Percentiles rank a stretch among this genome's conserved stretches.
These are phyloP conservation scores for Ectemnius cavifrons DNA, from an alignment of 2,888 invertebrate species.

Conservation along the genomic window DNA sequence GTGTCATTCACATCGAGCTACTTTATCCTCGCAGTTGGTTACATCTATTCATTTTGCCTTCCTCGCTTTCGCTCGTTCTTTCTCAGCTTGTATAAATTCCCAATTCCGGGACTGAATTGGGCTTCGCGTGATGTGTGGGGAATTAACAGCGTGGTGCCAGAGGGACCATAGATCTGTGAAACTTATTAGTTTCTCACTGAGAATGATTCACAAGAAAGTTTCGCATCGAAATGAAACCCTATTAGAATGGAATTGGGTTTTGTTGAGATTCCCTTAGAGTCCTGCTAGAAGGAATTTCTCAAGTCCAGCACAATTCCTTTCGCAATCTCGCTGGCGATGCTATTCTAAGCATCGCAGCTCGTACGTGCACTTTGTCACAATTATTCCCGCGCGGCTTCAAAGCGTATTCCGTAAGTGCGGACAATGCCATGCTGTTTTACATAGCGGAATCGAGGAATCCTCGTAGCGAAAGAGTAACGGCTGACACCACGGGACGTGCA, in stretches of 20 bases:
- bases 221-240: neutral
- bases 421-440: constrained; percentile 36
- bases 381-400: constrained; percentile 29
- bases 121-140: too few species aligned
- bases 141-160: too few species aligned
- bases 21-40: constrained; percentile 5
- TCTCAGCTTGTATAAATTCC: neutral
- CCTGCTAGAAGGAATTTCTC: neutral
- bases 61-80: neutral
- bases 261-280: neutral
- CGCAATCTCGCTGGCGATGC: neutral
- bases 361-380: constrained; percentile 40
- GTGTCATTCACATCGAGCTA: constrained; percentile 52
- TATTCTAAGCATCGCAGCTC: neutral
- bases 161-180: too few species aligned
- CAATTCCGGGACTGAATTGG: constrained; percentile 6
- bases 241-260: too few species aligned
- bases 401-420: constrained; percentile 11
- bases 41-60: neutral
- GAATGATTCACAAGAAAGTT: neutral
- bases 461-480: constrained; percentile 65
- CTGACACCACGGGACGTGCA: constrained; percentile 60
- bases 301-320: neutral
- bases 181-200: too few species aligned
- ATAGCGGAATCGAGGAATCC: constrained; percentile 56